A percentile compares a stretch with the other conserved stretches of the same genome.
These are phyloP conservation scores for Aleiodes leptofemur DNA, from an alignment of 2,888 invertebrate species.

Conservation along the genomic window DNA sequence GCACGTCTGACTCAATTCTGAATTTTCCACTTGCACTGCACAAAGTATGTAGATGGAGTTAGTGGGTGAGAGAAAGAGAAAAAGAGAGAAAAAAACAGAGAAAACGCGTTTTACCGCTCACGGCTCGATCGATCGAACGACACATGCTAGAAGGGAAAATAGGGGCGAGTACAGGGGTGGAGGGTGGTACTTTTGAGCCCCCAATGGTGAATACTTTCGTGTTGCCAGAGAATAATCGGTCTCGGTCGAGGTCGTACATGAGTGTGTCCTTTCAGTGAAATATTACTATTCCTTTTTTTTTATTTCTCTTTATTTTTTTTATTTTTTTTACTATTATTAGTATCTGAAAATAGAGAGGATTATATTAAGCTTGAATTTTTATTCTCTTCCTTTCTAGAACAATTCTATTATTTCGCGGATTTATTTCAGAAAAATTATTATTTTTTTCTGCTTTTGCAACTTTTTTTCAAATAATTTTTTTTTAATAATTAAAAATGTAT, in stretches of 20 bases:
- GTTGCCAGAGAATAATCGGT: constrained; percentile 41
- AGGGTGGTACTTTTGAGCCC: constrained; percentile 33
- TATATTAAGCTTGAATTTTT: no score
- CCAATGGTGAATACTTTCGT: constrained; percentile 36
- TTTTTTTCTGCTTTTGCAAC: no score
- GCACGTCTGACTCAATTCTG: constrained; percentile 32
- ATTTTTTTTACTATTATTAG: neutral
- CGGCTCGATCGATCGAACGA: constrained; percentile 53
- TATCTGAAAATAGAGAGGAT: no score
- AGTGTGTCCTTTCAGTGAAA: constrained; percentile 33
- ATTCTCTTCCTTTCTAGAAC: no score
- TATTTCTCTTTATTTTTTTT: neutral
- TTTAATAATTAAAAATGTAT: no score
- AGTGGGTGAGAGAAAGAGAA: no score
- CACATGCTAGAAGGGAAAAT: constrained; percentile 27
- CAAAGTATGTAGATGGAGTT: constrained; percentile 29
- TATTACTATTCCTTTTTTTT: constrained; percentile 16
- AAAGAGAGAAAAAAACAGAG: constrained; percentile 40
- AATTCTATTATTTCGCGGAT: no score
- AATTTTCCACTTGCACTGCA: constrained; percentile 37
- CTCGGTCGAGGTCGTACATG: constrained; percentile 31
- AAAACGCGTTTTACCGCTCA: constrained; percentile 35
- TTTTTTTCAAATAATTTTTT: no score
- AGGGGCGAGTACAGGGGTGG: constrained; percentile 28
- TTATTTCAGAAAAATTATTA: no score